A percentile compares a stretch with the other conserved stretches of the same genome.
Evolutionary conservation across 2,888 invertebrate species (phyloP).

Genomic region (Leptura quadrifasciata): DNA sequence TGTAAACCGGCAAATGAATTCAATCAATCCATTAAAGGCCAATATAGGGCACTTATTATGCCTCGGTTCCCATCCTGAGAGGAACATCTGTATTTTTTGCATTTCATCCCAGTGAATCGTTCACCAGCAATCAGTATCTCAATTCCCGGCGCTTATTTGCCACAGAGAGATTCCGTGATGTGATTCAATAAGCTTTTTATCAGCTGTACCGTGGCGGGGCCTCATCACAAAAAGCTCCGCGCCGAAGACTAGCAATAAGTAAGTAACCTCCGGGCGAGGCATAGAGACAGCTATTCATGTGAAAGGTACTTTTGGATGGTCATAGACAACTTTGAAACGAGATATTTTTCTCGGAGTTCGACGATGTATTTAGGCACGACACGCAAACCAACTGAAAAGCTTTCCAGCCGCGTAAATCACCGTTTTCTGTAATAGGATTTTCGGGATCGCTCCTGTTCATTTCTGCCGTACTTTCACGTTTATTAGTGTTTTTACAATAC

Average conservation of each 20-base stretch:
- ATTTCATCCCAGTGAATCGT: constrained; percentile 25
- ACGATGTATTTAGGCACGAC: constrained; percentile 58
- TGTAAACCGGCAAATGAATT: constrained; percentile 40
- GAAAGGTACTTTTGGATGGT: constrained; percentile 64
- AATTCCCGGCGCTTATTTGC: constrained; percentile 26
- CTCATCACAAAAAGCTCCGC: constrained; percentile 61
- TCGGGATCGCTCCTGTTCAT: constrained; percentile 55
- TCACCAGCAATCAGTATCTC: constrained; percentile 33
- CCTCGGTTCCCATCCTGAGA: background rate
- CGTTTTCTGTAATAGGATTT: constrained; percentile 61
- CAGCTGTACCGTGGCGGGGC: constrained; percentile 55
- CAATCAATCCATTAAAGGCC: constrained; percentile 44
- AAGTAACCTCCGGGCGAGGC: constrained; percentile 67
- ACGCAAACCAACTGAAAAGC: constrained; percentile 62
- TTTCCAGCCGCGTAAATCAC: constrained; percentile 59
- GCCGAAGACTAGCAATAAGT: constrained; percentile 62
- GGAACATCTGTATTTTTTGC: constrained; percentile 41
- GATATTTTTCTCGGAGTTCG: constrained; percentile 59
- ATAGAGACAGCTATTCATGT: constrained; percentile 63
- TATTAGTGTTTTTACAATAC: constrained; percentile 41
- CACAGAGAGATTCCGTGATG: constrained; percentile 64
- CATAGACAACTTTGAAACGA: constrained; percentile 65
- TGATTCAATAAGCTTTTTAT: constrained; percentile 70
- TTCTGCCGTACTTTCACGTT: constrained; percentile 36
- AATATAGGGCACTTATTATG: constrained; percentile 29